phyloP scores from a whole-genome alignment of 2,888 invertebrate genomes.

The Chymomyza amoena region DNA sequence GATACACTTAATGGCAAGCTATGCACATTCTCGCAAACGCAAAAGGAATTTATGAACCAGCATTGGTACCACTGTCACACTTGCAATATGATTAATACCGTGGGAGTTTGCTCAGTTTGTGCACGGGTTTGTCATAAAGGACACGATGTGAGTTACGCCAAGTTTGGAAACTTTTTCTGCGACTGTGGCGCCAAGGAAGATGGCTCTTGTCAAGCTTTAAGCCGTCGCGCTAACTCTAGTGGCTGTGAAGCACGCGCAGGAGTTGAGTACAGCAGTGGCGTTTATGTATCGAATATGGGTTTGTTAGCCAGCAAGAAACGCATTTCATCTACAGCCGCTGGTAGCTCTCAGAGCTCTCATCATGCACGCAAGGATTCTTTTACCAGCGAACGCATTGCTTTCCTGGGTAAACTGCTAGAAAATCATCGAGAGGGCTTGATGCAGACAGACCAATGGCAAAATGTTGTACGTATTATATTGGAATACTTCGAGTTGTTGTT shows the following conservation, averaged over 20 bases:
- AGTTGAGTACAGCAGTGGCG: slow-evolving; percentile 2
- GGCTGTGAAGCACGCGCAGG: slow-evolving; percentile 21
- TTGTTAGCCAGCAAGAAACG: slow-evolving; percentile 81
- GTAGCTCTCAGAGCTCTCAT: slow-evolving; percentile 1
- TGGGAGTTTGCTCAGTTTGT: slow-evolving; percentile 98
- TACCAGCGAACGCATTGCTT: slow-evolving; percentile 68
- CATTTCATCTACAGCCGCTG: slow-evolving; percentile 57
- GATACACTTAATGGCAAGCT: slow-evolving; percentile 83
- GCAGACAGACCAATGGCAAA: slow-evolving; percentile 79
- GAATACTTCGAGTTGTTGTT: slow-evolving; percentile 86
- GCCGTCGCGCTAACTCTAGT: slow-evolving; percentile 65
- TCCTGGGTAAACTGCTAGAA: slow-evolving; percentile 76
- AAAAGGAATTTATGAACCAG: slow-evolving; percentile 98
- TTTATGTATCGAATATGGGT: slow-evolving; percentile 51
- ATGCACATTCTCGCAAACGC: slow-evolving; percentile 97
- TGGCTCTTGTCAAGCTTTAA: slow-evolving; percentile 84
- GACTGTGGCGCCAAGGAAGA: slow-evolving; percentile 99
- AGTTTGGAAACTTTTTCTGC: slow-evolving; percentile 99
- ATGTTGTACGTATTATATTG: slow-evolving; percentile 83
- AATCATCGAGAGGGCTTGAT: slow-evolving; percentile 76
- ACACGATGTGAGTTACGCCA: slow-evolving; percentile 97
- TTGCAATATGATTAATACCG: slow-evolving; percentile 98
- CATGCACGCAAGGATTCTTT: slow-evolving; percentile 53
- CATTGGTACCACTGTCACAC: slow-evolving; percentile 99
- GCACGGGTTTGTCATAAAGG: slow-evolving; percentile 97